Percentiles rank a stretch among this genome's conserved stretches.
These are phyloP conservation scores for Procavia capensis DNA, from an alignment of 2,113 vertebrate species.

Conservation along the genomic window DNA sequence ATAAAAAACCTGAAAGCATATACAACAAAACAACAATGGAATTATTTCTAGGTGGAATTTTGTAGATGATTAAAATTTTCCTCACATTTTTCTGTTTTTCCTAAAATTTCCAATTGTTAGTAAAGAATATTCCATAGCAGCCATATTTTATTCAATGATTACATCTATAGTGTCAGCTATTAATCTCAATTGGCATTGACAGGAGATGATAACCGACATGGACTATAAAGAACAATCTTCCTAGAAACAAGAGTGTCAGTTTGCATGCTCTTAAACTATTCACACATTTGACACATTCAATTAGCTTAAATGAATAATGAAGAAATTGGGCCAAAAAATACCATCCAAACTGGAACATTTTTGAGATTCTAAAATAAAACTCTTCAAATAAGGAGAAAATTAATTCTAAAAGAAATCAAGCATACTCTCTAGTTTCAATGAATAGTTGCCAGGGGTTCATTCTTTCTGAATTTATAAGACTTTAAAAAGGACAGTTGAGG, in stretches of 20 bases:
- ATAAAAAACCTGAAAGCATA: not conserved
- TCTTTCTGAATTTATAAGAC: not conserved
- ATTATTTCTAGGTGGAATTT: slow-evolving; percentile 28
- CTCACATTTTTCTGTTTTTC: not conserved
- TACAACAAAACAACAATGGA: not conserved
- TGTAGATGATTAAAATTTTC: not conserved
- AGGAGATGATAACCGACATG: slow-evolving; percentile 53
- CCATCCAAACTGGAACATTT: slow-evolving; percentile 30
- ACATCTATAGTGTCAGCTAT: not conserved
- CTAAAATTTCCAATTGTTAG: slow-evolving; percentile 32
- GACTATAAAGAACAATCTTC: slow-evolving; percentile 50
- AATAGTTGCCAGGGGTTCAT: not conserved
- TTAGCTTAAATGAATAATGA: slow-evolving; percentile 67
- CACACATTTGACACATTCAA: slow-evolving; percentile 65
- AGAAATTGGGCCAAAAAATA: slow-evolving; percentile 50
- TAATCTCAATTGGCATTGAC: slow-evolving; percentile 41
- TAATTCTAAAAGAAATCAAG: not conserved
- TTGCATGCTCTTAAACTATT: slow-evolving; percentile 56
- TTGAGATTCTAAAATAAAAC: slow-evolving; percentile 70
- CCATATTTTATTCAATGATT: slow-evolving; percentile 41
- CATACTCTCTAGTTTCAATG: not conserved
- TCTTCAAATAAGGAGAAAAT: slow-evolving; percentile 40
- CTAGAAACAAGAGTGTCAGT: slow-evolving; percentile 52
- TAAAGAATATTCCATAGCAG: slow-evolving; percentile 18
- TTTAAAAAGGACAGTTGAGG: not conserved